Conservation (phyloP, 2,888 invertebrate species). For the Herminia tarsipennalis region DNA sequence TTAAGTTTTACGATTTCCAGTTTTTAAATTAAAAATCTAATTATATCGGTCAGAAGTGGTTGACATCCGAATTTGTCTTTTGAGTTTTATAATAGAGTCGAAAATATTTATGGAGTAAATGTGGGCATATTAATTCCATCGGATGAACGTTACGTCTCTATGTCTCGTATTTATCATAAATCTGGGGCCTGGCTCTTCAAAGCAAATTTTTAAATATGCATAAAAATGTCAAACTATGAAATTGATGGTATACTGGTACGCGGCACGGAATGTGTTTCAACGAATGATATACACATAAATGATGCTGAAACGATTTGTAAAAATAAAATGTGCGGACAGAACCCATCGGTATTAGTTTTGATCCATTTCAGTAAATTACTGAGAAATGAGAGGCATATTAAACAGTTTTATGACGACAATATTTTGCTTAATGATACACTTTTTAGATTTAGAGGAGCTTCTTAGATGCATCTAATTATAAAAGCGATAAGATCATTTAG, state of each 20-base stretch:
- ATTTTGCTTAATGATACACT: conserved; percentile 20
- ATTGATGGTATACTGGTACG: conserved; percentile 70
- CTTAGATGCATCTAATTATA: conserved; percentile 22
- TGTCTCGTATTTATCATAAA: conserved; percentile 65
- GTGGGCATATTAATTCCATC: conserved; percentile 31
- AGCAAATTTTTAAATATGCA: conserved; percentile 82
- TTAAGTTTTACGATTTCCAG: conserved; percentile 27
- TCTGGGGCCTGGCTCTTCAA: conserved; percentile 75
- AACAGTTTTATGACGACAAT: conserved; percentile 28
- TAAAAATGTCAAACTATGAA: conserved; percentile 80
- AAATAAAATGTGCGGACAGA: conserved; percentile 73
- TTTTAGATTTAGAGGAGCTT: conserved; percentile 6
- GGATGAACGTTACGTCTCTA: conserved; percentile 46
- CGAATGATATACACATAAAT: conserved; percentile 70
- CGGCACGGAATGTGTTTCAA: conserved; percentile 65
- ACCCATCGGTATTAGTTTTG: conserved; percentile 44
- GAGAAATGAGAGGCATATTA: conserved; percentile 27
- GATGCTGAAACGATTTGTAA: conserved; percentile 74
- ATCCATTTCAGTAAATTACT: conserved; percentile 40
- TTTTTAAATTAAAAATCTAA: conserved; percentile 32
- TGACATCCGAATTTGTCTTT: conserved; percentile 34
- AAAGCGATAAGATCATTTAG: conserved; percentile 14
- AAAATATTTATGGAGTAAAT: conserved; percentile 28
- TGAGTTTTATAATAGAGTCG: conserved; percentile 13
- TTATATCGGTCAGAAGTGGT: conserved; percentile 25